These are phyloP conservation scores for Drosophila seclusa DNA, from an alignment of 2,888 invertebrate genomes.

Conservation along the genomic window DNA sequence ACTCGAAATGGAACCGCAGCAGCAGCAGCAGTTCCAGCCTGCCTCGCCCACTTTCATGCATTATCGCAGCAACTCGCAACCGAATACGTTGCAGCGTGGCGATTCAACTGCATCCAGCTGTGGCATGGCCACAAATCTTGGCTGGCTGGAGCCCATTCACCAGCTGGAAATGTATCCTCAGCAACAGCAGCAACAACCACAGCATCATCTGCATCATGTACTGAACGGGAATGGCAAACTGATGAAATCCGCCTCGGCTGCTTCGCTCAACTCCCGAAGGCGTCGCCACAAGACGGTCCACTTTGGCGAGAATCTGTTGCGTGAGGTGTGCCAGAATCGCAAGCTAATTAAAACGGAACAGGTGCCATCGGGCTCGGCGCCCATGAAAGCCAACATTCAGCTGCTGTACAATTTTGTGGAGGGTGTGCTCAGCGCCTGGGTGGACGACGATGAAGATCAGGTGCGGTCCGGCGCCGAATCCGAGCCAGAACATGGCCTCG, in stretches of 20 bases:
- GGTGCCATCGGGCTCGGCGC: constrained; percentile 84
- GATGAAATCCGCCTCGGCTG: constrained; percentile 87
- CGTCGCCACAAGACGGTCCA: constrained; percentile 92
- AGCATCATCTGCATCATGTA: constrained; percentile 37
- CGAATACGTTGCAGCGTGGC: constrained; percentile 83
- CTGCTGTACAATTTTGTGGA: constrained; percentile 93
- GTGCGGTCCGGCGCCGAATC: constrained; percentile 91
- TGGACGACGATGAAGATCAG: constrained; percentile 87
- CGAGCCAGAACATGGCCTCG: constrained; percentile 89
- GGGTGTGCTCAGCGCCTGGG: constrained; percentile 92
- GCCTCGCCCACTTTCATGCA: constrained; percentile 57
- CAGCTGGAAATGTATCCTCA: constrained; percentile 2
- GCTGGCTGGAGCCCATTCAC: constrained; percentile 60
- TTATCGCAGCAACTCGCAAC: constrained; percentile 84
- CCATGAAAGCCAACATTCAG: constrained; percentile 91
- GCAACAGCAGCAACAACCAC: constrained; percentile 57
- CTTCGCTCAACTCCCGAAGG: constrained; percentile 88
- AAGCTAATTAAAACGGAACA: constrained; percentile 86
- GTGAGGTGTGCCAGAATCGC: constrained; percentile 91
- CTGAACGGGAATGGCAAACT: constrained; percentile 73
- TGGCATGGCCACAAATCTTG: constrained; percentile 41
- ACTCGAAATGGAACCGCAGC: constrained; percentile 49
- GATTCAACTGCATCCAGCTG: constrained; percentile 82
- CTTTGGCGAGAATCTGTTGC: constrained; percentile 90
- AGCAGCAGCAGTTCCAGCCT: constrained; percentile 20